Conservation (phyloP, 1,140 invertebrate species). For the Sesamia nonagrioides region DNA sequence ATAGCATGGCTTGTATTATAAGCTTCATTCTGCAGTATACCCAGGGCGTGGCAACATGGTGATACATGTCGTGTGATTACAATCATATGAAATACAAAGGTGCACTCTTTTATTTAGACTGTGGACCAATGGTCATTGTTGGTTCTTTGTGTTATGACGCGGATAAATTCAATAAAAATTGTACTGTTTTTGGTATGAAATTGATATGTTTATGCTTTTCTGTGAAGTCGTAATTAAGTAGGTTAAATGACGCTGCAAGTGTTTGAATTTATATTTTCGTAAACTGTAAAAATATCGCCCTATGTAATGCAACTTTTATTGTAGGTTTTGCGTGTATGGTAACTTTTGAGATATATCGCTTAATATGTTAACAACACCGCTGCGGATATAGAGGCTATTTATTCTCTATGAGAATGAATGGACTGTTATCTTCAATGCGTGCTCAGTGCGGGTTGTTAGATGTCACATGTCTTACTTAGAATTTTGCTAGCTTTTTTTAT, state of each 20-base stretch:
- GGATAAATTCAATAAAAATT: neutral
- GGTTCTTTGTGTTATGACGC: neutral
- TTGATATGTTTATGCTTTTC: neutral
- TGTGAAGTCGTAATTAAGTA: neutral
- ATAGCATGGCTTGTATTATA: neutral
- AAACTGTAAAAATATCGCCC: neutral
- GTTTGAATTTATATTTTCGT: too few relatives aligned
- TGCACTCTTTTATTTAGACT: neutral
- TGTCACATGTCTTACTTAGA: too few relatives aligned
- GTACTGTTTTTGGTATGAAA: slow-evolving; percentile 12
- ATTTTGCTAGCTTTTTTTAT: too few relatives aligned
- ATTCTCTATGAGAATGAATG: too few relatives aligned
- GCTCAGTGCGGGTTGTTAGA: too few relatives aligned
- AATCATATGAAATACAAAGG: slow-evolving; percentile 75
- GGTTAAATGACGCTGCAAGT: neutral
- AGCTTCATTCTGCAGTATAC: neutral
- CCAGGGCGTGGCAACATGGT: slow-evolving; percentile 21
- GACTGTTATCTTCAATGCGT: too few relatives aligned
- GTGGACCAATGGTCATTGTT: slow-evolving; percentile 16
- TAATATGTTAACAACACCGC: too few relatives aligned
- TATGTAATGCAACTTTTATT: too few relatives aligned
- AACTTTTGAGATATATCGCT: too few relatives aligned
- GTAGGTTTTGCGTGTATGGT: too few relatives aligned
- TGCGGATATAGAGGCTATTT: too few relatives aligned
- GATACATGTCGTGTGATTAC: slow-evolving; percentile 60